phyloP scores from a whole-genome alignment of 2,888 invertebrate genomes.

The Oligia latruncula region DNA sequence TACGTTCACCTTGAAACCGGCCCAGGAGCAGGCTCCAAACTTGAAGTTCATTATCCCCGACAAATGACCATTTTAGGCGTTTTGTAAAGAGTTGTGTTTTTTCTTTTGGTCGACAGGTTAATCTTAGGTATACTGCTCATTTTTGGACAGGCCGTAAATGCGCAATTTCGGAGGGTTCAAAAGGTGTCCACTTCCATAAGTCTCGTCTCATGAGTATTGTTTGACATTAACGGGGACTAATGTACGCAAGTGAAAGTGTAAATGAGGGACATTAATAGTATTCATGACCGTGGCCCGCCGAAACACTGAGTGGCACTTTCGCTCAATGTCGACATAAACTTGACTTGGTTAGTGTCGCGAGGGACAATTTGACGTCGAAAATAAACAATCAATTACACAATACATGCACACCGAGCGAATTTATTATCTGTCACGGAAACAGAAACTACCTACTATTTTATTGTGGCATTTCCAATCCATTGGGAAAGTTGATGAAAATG shows the following conservation, averaged over 20 bases:
- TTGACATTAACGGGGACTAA: conserved; percentile 59
- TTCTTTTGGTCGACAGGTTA: conserved; percentile 62
- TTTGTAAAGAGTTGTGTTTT: conserved; percentile 64
- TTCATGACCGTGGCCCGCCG: conserved; percentile 77
- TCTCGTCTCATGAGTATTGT: conserved; percentile 46
- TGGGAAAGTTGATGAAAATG: conserved; percentile 34
- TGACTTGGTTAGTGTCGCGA: conserved; percentile 68
- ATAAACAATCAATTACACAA: conserved; percentile 61
- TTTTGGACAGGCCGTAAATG: conserved; percentile 28
- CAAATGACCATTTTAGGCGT: conserved; percentile 79
- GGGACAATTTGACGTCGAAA: conserved; percentile 57
- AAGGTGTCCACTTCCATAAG: conserved; percentile 27
- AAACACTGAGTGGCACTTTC: conserved; percentile 84
- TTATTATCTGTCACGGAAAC: conserved; percentile 27
- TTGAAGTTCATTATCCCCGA: conserved; percentile 86
- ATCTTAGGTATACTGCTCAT: conserved; percentile 51
- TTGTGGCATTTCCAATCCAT: conserved; percentile 27
- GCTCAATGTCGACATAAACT: conserved; percentile 78
- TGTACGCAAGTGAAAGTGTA: conserved; percentile 83
- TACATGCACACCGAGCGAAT: conserved; percentile 51
- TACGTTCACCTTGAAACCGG: conserved; percentile 89
- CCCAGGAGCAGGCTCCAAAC: conserved; percentile 79
- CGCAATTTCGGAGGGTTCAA: conserved; percentile 35
- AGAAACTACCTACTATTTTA: conserved; percentile 25
- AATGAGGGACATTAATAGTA: conserved; percentile 82